phyloP scores from a whole-genome alignment of 2,113 vertebrate species.

The Sprattus sprattus region DNA sequence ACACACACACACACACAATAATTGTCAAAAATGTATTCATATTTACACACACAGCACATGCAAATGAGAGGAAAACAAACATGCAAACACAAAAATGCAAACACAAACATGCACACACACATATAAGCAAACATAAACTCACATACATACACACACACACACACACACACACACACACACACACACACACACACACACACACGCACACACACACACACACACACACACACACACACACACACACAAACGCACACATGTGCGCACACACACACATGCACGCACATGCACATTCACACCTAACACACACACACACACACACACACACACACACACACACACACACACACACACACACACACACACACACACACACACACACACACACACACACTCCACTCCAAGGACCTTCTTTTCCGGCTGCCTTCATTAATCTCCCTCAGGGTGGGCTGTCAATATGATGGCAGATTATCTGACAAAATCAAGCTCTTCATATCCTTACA shows the following conservation, averaged over 20 bases:
- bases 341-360: neutral
- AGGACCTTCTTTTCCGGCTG: neutral
- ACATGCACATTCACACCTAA: neutral
- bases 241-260: neutral
- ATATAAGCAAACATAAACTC: neutral
- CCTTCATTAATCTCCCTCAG: too few relatives aligned
- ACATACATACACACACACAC: neutral
- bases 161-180: neutral
- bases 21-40: neutral
- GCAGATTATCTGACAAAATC: neutral
- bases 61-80: neutral
- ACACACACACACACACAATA: neutral
- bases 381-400: neutral
- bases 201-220: neutral
- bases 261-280: neutral
- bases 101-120: neutral
- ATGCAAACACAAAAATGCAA: too few relatives aligned
- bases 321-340: neutral
- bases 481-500: too few relatives aligned
- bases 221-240: conserved; percentile 6
- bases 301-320: neutral
- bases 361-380: neutral
- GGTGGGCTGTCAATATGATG: neutral
- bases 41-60: neutral
- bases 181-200: neutral